These are phyloP conservation scores for Yponomeuta malinellus DNA, from an alignment of 2,888 invertebrate species.

Conservation along the genomic window DNA sequence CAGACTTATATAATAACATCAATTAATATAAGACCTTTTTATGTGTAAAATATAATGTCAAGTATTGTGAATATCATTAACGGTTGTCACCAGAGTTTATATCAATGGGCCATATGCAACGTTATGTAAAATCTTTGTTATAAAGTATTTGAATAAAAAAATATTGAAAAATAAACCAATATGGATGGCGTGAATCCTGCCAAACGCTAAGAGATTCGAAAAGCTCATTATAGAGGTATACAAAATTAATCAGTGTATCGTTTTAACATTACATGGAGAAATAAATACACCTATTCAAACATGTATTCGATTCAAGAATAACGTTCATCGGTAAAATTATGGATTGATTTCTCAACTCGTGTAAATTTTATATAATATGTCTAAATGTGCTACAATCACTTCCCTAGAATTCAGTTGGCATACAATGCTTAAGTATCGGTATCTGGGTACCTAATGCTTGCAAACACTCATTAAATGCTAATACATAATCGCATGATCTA, in stretches of 20 bases:
- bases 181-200: slow-evolving; percentile 43
- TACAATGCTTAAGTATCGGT: slow-evolving; percentile 1
- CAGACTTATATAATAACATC: slow-evolving; percentile 46
- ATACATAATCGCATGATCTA: slow-evolving; percentile 52
- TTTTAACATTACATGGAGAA: slow-evolving; percentile 59
- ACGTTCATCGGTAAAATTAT: neutral
- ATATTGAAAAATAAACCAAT: slow-evolving; percentile 33
- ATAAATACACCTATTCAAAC: slow-evolving; percentile 30
- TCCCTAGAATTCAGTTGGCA: neutral
- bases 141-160: slow-evolving; percentile 62
- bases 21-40: slow-evolving; percentile 18
- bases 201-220: slow-evolving; percentile 51
- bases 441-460: slow-evolving; percentile 36
- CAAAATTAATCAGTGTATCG: slow-evolving; percentile 30
- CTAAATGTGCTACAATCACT: neutral
- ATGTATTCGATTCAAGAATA: slow-evolving; percentile 25
- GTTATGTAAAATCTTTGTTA: slow-evolving; percentile 35
- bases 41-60: slow-evolving; percentile 5
- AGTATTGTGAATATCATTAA: neutral
- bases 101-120: neutral
- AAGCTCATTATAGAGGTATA: slow-evolving; percentile 15
- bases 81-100: slow-evolving; percentile 7
- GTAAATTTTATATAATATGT: neutral
- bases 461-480: slow-evolving; percentile 32
- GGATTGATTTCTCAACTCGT: neutral